Evolutionary conservation across 64 coral and sea anemone species (phyloP).

Genomic region (Pachyseris speciosa): DNA sequence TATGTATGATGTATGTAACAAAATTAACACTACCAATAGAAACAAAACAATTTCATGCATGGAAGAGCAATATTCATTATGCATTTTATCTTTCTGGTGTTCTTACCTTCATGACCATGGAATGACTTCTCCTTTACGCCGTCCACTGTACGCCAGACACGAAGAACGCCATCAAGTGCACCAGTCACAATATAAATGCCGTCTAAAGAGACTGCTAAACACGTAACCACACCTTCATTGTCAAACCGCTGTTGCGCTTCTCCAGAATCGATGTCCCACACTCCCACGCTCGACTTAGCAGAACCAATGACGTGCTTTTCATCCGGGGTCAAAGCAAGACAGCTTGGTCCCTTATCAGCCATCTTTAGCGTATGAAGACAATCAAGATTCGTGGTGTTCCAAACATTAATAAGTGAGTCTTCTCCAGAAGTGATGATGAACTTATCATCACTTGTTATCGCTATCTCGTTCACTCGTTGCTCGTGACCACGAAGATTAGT

Average conservation of each 20-base stretch:
- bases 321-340: slow-evolving; percentile 66
- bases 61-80: too few relatives aligned
- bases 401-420: slow-evolving; percentile 81
- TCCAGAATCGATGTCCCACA: slow-evolving; percentile 91
- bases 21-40: too few relatives aligned
- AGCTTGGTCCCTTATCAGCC: slow-evolving; percentile 46
- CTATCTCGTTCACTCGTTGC: slow-evolving; percentile 69
- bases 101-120: slow-evolving; percentile 74
- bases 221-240: slow-evolving; percentile 56
- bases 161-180: slow-evolving; percentile 42
- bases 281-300: slow-evolving; percentile 31
- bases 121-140: slow-evolving; percentile 31
- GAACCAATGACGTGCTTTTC: slow-evolving; percentile 64
- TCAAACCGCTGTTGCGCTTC: slow-evolving; percentile 69
- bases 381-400: slow-evolving; percentile 85
- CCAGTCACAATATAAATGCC: slow-evolving; percentile 56
- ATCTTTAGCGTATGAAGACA: slow-evolving; percentile 83
- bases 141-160: slow-evolving; percentile 33
- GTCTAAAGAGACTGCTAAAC: slow-evolving; percentile 54
- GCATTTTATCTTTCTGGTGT: too few relatives aligned
- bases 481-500: slow-evolving; percentile 90
- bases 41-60: too few relatives aligned
- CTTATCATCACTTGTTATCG: slow-evolving; percentile 76
- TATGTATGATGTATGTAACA: too few relatives aligned
- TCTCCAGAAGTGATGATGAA: slow-evolving; percentile 85